These are phyloP conservation scores for Smutsia temminckii DNA, from an alignment of 2,797 vertebrate species.

Conservation along the genomic window DNA sequence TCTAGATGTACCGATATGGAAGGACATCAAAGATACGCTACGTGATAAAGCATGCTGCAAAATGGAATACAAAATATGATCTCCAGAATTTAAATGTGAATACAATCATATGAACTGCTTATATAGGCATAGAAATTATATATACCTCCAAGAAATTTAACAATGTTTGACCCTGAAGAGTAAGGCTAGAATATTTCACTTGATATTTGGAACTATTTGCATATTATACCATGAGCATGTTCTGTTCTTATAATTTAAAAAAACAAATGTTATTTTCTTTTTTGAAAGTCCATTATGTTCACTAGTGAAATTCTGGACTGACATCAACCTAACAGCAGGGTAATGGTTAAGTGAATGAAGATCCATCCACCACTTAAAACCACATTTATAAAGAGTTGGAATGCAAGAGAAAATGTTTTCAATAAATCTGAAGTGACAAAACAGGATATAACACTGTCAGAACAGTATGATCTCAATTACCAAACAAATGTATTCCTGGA, in stretches of 20 bases:
- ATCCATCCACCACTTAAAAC: background rate
- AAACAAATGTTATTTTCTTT: background rate
- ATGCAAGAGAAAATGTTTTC: background rate
- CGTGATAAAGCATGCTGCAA: background rate
- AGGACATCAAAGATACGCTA: background rate
- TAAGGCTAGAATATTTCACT: background rate
- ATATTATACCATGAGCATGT: background rate
- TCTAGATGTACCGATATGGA: background rate
- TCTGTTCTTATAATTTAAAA: slow-evolving; percentile 23
- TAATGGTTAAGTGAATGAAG: background rate
- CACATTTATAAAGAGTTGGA: background rate
- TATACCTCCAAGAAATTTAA: background rate
- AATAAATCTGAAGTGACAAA: background rate
- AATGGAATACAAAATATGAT: background rate
- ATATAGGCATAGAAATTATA: background rate
- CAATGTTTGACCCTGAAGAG: background rate
- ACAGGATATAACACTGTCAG: background rate
- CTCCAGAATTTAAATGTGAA: background rate
- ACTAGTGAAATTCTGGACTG: background rate
- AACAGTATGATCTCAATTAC: background rate
- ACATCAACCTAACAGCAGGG: background rate
- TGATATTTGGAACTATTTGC: background rate
- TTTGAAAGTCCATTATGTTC: background rate
- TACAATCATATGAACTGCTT: background rate
- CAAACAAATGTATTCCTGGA: fast-evolving